Evolutionary conservation across 2,888 invertebrate species (phyloP), one percentile per base, ranked within the genome.

Genomic region (Tetropium fuscum): DNA sequence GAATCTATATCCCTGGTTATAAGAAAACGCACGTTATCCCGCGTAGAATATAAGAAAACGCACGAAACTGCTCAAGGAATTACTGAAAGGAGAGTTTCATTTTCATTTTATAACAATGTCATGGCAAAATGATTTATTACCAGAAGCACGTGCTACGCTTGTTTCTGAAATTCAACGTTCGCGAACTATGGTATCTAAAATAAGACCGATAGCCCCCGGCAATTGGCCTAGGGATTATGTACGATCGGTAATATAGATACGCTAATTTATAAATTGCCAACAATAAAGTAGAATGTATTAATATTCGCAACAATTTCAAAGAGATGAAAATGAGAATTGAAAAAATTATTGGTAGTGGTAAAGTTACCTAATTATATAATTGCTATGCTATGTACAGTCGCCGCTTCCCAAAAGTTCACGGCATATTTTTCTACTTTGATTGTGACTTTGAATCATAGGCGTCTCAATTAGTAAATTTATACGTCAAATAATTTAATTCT

Each of bases 21-120:
- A 60, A 58, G 63, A 62, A 60, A 68, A 63, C 65, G 64, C 61
- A 63, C 63, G 66, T n/a, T n/a, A 44, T 27, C 27, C 15, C 44
- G n/a, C 51, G 25, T 10, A 18, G 40, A 51, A 34, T 8, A 8
- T 27, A 60, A 58, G 63, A 62, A 60, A 68, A 63, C 65, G 64
- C 61, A 63, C 63, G 66, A 60, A 69, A 65, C 68, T 49, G 60
- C 43, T 56, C 60, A 65, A 69, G 71, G 69, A 71, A 73, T 72
- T 74, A 75, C 72, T 67, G 70, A 56, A 53, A 56, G 58, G 56
- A 58, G 58, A 72, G 73, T 74, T 75, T 71, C 72, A 73, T 73
- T 75, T 70, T 69, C 67, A 64, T 74, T 74, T 75, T 74, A 75
- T 73, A 66, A 69, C 69, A 62, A 63, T 67, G 75, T 74, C 75